phyloP scores from a whole-genome alignment of 2,113 vertebrate species.

The human region GRCh38 chr4:164866001-164866500 shows the following conservation, averaged over 20 bases:
- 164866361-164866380: background rate
- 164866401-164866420: background rate
- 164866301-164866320: background rate
- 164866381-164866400: background rate
- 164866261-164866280: background rate
- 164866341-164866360: background rate
- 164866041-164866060: background rate
- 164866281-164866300: background rate
- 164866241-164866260: background rate
- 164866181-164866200: background rate
- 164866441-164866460: background rate
- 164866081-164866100: background rate
- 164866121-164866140: constrained; percentile 30
- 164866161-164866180: background rate
- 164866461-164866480: background rate
- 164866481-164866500: background rate
- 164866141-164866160: constrained; percentile 53
- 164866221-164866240: background rate
- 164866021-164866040: background rate
- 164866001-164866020: background rate
- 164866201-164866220: background rate
- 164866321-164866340: background rate
- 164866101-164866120: constrained; percentile 23
- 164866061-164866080: background rate
- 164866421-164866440: background rate